These are phyloP conservation scores for Flexamia atlantica DNA, from an alignment of 2,888 invertebrate species.

Conservation along the genomic window DNA sequence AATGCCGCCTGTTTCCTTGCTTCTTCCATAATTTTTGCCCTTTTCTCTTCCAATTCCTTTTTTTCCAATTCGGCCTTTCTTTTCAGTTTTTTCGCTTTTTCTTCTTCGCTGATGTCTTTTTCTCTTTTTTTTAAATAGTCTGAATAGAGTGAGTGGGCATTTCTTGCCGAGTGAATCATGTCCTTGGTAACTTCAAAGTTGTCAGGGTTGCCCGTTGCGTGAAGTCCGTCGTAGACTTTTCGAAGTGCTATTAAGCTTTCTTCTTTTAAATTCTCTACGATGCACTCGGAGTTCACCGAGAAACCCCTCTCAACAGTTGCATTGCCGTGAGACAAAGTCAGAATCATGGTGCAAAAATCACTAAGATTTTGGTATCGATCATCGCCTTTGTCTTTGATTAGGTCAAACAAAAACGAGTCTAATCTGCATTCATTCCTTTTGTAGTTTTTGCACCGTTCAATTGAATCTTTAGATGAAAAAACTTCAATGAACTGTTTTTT, in stretches of 20 bases:
- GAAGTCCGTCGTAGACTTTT: not conserved
- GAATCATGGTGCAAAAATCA: not conserved
- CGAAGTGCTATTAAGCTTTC: not conserved
- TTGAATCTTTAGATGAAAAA: slow-evolving; percentile 11
- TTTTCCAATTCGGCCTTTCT: not conserved
- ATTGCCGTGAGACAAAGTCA: slow-evolving; percentile 45
- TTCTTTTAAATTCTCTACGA: not conserved
- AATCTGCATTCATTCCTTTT: not conserved
- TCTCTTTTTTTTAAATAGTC: slow-evolving; percentile 8
- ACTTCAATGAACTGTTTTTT: not conserved
- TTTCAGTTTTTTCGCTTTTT: not conserved
- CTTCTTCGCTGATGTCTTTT: slow-evolving; percentile 14
- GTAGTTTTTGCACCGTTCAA: too few species aligned
- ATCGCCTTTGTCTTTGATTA: not conserved
- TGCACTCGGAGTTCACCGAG: not conserved
- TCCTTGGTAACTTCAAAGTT: slow-evolving; percentile 5
- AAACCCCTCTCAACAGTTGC: slow-evolving; percentile 34
- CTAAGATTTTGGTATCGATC: not conserved
- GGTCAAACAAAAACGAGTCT: not conserved
- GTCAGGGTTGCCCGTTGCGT: not conserved
- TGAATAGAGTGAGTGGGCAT: slow-evolving; percentile 2
- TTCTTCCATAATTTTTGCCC: slow-evolving; percentile 14
- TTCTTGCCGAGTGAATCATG: slow-evolving; percentile 15
- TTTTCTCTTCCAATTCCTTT: slow-evolving; percentile 35
- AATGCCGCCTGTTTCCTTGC: slow-evolving; percentile 10